These are phyloP conservation scores for Fragum whitleyi DNA, from an alignment of 2,888 invertebrate genomes.

Conservation along the genomic window DNA sequence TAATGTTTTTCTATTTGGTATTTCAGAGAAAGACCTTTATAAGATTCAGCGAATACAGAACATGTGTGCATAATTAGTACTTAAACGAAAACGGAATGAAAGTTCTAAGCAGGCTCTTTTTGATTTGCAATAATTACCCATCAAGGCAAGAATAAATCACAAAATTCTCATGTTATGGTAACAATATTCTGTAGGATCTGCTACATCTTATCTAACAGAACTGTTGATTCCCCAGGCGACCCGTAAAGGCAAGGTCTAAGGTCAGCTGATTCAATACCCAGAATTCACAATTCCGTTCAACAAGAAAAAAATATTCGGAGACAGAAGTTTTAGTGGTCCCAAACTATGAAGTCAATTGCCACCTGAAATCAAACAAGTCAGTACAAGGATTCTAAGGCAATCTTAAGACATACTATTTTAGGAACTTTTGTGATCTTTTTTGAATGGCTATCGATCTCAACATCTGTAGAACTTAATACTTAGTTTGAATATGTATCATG, in stretches of 20 bases:
- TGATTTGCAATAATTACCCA: conserved; percentile 6
- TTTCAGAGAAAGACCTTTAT: neutral
- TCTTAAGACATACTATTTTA: too few relatives aligned
- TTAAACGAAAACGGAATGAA: neutral
- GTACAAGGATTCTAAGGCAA: too few relatives aligned
- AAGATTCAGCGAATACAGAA: conserved; percentile 27
- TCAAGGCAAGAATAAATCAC: neutral
- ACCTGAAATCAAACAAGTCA: neutral
- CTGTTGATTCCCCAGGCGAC: neutral
- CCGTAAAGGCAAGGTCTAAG: neutral
- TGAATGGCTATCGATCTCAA: too few relatives aligned
- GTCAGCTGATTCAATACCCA: too few relatives aligned
- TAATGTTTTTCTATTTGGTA: conserved; percentile 30
- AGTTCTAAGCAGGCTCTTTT: conserved; percentile 12
- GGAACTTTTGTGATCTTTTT: too few relatives aligned
- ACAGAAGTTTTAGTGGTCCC: too few relatives aligned
- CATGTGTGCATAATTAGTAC: conserved; percentile 25
- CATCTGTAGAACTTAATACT: too few relatives aligned
- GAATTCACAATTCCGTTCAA: too few relatives aligned
- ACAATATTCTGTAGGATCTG: conserved; percentile 5
- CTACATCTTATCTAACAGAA: neutral
- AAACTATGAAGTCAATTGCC: too few relatives aligned
- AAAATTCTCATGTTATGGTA: conserved; percentile 4
- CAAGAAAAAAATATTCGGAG: too few relatives aligned
- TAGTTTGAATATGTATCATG: too few relatives aligned